phyloP scores from a whole-genome alignment of 1,140 invertebrate genomes.

The Drosophila bifasciata region DNA sequence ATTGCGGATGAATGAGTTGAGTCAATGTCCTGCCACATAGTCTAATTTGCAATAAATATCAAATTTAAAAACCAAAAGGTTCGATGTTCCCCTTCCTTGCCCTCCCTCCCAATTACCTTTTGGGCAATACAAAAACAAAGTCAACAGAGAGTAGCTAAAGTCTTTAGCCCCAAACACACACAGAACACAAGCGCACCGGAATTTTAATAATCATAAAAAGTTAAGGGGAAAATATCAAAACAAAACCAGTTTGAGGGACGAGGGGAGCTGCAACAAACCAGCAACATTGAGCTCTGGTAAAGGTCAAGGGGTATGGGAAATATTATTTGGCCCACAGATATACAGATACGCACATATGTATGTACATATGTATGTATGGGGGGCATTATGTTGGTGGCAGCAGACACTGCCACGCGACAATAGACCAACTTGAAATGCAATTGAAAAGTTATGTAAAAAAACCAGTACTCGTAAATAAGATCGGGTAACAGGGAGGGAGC shows the following conservation, averaged over 20 bases:
- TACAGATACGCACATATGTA: too few species aligned
- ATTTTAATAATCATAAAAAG: constrained; percentile 72
- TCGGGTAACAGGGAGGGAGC: too few species aligned
- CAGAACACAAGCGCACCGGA: constrained; percentile 11
- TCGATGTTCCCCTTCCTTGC: constrained; percentile 4
- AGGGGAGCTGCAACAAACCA: constrained; percentile 45
- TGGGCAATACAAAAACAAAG: constrained; percentile 30
- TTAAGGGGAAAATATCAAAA: constrained; percentile 29
- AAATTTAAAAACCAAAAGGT: constrained; percentile 17
- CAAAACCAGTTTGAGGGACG: constrained; percentile 20
- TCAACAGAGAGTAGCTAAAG: constrained; percentile 32
- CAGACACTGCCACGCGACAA: constrained; percentile 38
- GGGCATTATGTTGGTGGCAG: constrained; percentile 5
- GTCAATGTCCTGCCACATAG: constrained; percentile 10
- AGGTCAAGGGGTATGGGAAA: constrained; percentile 20
- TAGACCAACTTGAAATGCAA: constrained; percentile 74
- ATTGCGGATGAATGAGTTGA: background rate
- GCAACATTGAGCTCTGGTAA: constrained; percentile 19
- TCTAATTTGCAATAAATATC: constrained; percentile 41
- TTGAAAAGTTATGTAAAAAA: constrained; percentile 63
- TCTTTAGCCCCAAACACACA: background rate
- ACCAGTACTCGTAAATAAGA: too few species aligned
- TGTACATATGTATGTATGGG: too few species aligned
- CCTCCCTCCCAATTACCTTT: constrained; percentile 19
- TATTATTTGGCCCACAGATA: constrained; percentile 22